Percentiles rank a stretch among this genome's conserved stretches.
Evolutionary conservation across 2,797 vertebrate species (phyloP).

Genomic region (Liasis olivaceus): DNA sequence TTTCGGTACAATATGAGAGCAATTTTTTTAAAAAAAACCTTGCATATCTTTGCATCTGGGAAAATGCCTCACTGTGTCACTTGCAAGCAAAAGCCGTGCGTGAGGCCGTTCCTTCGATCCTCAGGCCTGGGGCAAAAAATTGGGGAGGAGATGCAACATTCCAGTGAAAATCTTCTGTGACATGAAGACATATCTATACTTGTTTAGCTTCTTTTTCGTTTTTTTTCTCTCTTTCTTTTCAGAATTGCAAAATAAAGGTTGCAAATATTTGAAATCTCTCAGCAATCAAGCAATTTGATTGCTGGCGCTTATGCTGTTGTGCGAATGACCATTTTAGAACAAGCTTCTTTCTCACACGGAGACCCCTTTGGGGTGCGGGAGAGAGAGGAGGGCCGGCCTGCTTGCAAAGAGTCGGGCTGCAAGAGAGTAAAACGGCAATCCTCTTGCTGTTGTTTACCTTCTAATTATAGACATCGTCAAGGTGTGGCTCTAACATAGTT

Average conservation of each 20-base stretch:
- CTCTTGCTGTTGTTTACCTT: not conserved
- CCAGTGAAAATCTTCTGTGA: not conserved
- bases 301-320: not conserved
- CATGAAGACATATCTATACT: not conserved
- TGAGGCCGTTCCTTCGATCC: not conserved
- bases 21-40: not conserved
- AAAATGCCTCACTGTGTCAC: not conserved
- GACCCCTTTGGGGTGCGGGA: not conserved
- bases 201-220: not conserved
- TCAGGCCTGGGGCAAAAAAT: not conserved
- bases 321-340: not conserved
- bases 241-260: not conserved
- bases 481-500: not conserved
- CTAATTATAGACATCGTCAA: conserved; percentile 1
- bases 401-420: not conserved
- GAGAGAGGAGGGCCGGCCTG: rapidly evolving
- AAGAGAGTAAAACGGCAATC: not conserved
- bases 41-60: not conserved
- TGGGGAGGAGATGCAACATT: not conserved
- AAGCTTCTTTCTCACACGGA: not conserved
- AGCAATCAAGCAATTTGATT: not conserved
- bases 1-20: not conserved
- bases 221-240: not conserved
- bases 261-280: not conserved
- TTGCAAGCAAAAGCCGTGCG: not conserved